Evolutionary conservation across 1,140 invertebrate species (phyloP).

Genomic region (Pseudobourletiella spinata): DNA sequence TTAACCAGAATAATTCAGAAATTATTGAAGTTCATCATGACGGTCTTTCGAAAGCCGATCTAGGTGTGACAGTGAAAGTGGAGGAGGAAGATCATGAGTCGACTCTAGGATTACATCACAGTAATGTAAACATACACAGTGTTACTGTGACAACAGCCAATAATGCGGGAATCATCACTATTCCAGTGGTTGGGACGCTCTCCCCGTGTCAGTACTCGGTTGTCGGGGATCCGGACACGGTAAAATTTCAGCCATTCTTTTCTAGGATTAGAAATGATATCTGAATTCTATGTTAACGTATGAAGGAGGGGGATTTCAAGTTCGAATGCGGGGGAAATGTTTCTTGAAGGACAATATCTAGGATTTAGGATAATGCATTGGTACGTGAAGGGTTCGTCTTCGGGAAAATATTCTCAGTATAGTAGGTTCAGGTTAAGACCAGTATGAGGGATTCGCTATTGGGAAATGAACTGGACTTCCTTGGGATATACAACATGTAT

Average conservation of each 20-base stretch:
- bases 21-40: neutral
- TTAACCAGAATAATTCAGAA: slow-evolving; percentile 1
- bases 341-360: neutral
- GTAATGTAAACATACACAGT: slow-evolving; percentile 9
- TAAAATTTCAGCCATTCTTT: too few species aligned
- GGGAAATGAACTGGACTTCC: too few species aligned
- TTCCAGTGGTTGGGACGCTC: slow-evolving; percentile 23
- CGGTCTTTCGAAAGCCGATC: neutral
- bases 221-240: slow-evolving; percentile 22
- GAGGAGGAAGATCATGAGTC: neutral
- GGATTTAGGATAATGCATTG: too few species aligned
- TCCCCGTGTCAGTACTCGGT: slow-evolving; percentile 27
- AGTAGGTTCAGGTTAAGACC: too few species aligned
- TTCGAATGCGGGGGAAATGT: neutral
- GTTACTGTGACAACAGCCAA: slow-evolving; percentile 21
- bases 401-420: too few species aligned
- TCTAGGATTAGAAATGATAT: too few species aligned
- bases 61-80: neutral
- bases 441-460: too few species aligned
- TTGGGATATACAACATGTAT: too few species aligned
- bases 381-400: too few species aligned
- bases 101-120: neutral
- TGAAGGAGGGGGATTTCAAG: too few species aligned
- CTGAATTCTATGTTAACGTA: too few species aligned
- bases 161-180: slow-evolving; percentile 26